Conservation (phyloP, 2,797 vertebrate species). For the Muscicapa striata region DNA sequence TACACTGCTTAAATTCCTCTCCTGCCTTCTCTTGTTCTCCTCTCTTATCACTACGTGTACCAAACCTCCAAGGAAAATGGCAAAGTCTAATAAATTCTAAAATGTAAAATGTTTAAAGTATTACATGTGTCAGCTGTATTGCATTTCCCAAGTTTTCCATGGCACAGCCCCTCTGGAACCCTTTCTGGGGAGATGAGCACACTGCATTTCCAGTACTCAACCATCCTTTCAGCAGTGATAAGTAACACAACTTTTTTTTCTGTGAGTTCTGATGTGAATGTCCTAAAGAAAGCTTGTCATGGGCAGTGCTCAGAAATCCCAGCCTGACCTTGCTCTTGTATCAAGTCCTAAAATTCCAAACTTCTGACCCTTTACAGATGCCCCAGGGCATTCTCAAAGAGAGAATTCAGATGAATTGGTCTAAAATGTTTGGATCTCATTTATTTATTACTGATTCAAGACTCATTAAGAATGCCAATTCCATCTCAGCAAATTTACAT, state of each 20-base stretch:
- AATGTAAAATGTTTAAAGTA: neutral
- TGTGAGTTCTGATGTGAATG: neutral
- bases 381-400: neutral
- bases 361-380: neutral
- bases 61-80: neutral
- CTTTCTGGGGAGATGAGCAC: neutral
- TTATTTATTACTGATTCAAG: neutral
- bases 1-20: neutral
- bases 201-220: accelerated
- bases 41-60: neutral
- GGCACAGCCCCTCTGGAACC: neutral
- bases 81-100: neutral
- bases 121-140: neutral
- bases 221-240: neutral
- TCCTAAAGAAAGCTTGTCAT: neutral
- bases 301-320: neutral
- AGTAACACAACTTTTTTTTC: neutral
- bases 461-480: neutral
- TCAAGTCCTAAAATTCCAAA: neutral
- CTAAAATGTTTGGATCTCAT: neutral
- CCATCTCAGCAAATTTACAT: neutral
- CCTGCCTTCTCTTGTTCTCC: neutral
- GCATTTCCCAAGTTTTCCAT: neutral
- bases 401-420: neutral
- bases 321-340: neutral